These are phyloP conservation scores for Lichenostomus cassidix DNA, from an alignment of 2,113 vertebrate species.

Conservation along the genomic window DNA sequence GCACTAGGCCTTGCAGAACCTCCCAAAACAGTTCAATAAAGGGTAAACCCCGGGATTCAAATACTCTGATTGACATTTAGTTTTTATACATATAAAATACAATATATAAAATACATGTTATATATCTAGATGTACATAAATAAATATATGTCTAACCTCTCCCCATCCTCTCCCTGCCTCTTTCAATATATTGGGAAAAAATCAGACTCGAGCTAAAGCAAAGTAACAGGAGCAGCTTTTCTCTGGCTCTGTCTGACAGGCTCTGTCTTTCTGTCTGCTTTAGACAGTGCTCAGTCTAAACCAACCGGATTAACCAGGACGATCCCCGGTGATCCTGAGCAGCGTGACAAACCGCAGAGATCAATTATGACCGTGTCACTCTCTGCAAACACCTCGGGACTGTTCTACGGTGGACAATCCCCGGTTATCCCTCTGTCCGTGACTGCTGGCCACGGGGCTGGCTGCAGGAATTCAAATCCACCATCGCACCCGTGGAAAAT, in stretches of 20 bases:
- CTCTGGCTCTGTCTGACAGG: neutral
- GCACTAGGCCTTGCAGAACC: neutral
- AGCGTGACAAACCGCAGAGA: neutral
- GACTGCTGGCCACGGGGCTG: neutral
- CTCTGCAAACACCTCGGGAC: neutral
- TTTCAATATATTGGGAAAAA: neutral
- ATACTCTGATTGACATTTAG: neutral
- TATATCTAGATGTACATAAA: neutral
- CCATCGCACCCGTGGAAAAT: neutral
- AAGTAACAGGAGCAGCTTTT: neutral
- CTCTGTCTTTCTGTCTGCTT: neutral
- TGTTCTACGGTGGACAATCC: neutral
- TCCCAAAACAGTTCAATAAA: neutral
- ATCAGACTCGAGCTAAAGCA: neutral
- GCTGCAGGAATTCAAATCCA: neutral
- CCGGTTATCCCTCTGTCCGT: neutral
- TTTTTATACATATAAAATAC: neutral
- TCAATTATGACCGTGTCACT: neutral
- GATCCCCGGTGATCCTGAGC: neutral
- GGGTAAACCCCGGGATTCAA: accelerated
- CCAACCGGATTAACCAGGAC: neutral
- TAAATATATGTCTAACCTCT: neutral
- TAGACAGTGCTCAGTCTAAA: neutral
- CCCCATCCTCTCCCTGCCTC: neutral
- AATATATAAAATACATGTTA: neutral